These are phyloP conservation scores for Ectemnius lituratus DNA, from an alignment of 2,888 invertebrate species.

Conservation along the genomic window DNA sequence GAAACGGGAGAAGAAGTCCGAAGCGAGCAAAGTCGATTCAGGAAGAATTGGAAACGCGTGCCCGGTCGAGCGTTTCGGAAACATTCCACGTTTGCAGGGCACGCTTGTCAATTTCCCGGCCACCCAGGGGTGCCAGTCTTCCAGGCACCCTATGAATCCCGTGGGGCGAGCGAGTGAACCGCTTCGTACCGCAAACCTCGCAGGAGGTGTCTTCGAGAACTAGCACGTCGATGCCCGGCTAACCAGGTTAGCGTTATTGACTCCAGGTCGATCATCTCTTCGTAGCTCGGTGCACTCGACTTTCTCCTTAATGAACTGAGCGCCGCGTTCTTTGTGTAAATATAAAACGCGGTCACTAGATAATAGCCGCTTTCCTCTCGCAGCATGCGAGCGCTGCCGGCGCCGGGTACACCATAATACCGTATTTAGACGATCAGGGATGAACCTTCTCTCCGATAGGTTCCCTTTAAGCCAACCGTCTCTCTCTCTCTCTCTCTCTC, in stretches of 20 bases:
- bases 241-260: constrained; percentile 11
- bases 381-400: not conserved
- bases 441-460: not conserved
- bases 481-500: too few relatives aligned
- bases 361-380: not conserved
- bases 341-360: constrained; percentile 12
- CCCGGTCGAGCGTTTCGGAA: constrained; percentile 26
- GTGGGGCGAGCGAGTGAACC: constrained; percentile 13
- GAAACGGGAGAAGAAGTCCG: constrained; percentile 4
- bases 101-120: constrained; percentile 37
- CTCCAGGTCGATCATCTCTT: constrained; percentile 7
- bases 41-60: constrained; percentile 52
- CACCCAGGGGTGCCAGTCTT: constrained; percentile 25
- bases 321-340: not conserved
- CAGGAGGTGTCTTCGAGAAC: too few relatives aligned
- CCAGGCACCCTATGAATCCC: constrained; percentile 31
- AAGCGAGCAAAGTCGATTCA: not conserved
- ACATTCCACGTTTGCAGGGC: constrained; percentile 36
- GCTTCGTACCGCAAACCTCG: constrained; percentile 6
- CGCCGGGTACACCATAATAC: not conserved
- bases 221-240: constrained; percentile 17
- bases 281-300: not conserved
- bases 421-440: not conserved
- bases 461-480: too few relatives aligned
- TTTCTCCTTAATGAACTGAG: constrained; percentile 3